Conservation (phyloP, 2,797 vertebrate genomes). For the Helicolenus hilgendorfi region DNA sequence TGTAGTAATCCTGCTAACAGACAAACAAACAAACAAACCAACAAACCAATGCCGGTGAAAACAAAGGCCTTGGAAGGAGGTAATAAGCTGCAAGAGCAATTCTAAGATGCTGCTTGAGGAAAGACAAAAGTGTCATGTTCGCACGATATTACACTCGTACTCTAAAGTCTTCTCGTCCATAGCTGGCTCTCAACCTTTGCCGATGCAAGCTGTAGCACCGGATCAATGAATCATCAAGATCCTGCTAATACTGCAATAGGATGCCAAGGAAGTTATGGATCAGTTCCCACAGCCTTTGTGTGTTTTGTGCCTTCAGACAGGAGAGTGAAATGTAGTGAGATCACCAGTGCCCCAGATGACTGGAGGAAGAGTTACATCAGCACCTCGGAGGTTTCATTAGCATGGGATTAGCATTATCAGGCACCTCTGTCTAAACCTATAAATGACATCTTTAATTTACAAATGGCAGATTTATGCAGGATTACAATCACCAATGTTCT, state of each 20-base stretch:
- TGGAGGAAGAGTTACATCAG: background rate
- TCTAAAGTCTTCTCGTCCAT: background rate
- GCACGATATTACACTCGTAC: background rate
- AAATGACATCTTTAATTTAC: constrained; percentile 1
- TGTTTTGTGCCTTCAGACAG: constrained; percentile 1
- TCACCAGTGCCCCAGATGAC: background rate
- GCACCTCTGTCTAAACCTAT: background rate
- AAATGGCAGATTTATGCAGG: constrained; percentile 4
- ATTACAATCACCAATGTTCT: constrained; percentile 7
- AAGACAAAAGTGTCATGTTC: background rate
- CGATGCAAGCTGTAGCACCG: background rate
- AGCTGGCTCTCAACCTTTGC: background rate
- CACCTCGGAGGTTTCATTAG: background rate
- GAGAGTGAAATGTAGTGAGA: background rate
- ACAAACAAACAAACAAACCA: too few relatives aligned
- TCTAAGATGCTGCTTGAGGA: background rate
- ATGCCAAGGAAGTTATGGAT: background rate
- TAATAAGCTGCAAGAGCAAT: background rate
- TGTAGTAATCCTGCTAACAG: too few relatives aligned
- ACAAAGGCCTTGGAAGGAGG: too few relatives aligned
- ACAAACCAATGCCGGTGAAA: too few relatives aligned
- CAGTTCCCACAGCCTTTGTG: background rate
- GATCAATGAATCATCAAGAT: background rate
- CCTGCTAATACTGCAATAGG: background rate
- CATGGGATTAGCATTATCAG: background rate